A percentile compares a stretch with the other conserved stretches of the same genome.
phyloP scores from a whole-genome alignment of 2,113 vertebrate species.

The Hiodon tergisus region DNA sequence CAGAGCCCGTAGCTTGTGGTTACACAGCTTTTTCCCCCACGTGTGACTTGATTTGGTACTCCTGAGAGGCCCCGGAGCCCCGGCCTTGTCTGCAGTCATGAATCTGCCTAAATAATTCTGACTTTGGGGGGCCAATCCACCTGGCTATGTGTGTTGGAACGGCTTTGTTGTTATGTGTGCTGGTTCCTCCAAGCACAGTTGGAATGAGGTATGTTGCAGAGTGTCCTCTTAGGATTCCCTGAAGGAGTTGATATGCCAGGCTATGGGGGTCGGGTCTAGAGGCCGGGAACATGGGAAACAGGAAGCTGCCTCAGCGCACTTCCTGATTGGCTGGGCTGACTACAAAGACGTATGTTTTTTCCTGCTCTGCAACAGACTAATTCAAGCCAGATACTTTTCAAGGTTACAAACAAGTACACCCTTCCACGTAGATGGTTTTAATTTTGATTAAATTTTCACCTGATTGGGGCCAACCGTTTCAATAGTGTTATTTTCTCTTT shows the following conservation, averaged over 20 bases:
- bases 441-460: too few species aligned
- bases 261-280: conserved; percentile 57
- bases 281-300: conserved; percentile 69
- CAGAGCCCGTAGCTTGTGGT: background rate
- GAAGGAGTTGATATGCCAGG: conserved; percentile 59
- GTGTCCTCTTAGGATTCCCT: conserved; percentile 48
- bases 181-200: conserved; percentile 9
- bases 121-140: conserved; percentile 35
- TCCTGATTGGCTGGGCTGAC: conserved; percentile 68
- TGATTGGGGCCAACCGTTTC: background rate
- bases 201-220: conserved; percentile 37
- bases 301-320: conserved; percentile 67
- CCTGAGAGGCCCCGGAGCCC: conserved; percentile 14
- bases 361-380: conserved; percentile 63
- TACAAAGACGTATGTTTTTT: conserved; percentile 61
- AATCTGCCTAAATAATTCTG: background rate
- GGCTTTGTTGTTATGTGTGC: background rate
- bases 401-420: conserved; percentile 5
- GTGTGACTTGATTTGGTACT: conserved; percentile 3
- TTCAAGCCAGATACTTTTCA: conserved; percentile 58
- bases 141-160: background rate
- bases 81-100: background rate
- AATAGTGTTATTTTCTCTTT: background rate
- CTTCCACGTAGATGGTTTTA: too few species aligned
- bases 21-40: background rate